Percentiles rank a stretch among this genome's conserved stretches.
Evolutionary conservation across 1,140 invertebrate species (phyloP).

Genomic region (Protaetia brevitarsis): DNA sequence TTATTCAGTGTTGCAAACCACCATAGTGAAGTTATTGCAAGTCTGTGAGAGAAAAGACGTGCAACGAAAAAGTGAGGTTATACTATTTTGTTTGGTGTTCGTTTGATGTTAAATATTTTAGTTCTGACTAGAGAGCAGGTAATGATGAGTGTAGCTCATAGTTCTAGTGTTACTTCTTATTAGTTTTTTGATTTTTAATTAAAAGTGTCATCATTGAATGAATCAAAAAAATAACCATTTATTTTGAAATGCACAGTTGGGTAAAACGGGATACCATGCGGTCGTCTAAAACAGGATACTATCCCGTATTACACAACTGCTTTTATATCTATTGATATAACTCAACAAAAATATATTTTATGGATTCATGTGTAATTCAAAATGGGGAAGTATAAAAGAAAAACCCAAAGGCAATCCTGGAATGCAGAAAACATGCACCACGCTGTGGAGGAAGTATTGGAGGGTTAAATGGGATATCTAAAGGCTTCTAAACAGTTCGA

Average conservation of each 20-base stretch:
- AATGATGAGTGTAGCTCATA: background rate
- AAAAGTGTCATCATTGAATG: background rate
- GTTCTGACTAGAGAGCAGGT: conserved; percentile 2
- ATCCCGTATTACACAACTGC: background rate
- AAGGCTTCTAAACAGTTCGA: conserved; percentile 28
- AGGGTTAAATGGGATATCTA: conserved; percentile 31
- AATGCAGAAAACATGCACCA: conserved; percentile 33
- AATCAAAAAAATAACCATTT: background rate
- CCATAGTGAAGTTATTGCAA: conserved; percentile 14
- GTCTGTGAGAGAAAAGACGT: conserved; percentile 4
- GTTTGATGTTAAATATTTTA: conserved; percentile 7
- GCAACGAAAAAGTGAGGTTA: background rate
- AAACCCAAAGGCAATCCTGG: conserved; percentile 28
- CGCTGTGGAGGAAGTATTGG: conserved; percentile 31
- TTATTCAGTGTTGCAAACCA: background rate
- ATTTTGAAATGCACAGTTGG: conserved; percentile 6
- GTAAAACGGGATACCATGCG: background rate
- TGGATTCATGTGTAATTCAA: background rate
- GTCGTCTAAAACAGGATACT: background rate
- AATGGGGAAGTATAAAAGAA: conserved; percentile 28
- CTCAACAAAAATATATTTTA: background rate
- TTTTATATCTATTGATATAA: conserved; percentile 20
- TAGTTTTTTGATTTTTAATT: background rate
- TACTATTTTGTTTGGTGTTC: too few relatives aligned
- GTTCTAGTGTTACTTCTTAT: background rate